Base-by-base conservation (phyloP, 2,113 vertebrate genomes). In the Hiodon alosoides region DNA sequence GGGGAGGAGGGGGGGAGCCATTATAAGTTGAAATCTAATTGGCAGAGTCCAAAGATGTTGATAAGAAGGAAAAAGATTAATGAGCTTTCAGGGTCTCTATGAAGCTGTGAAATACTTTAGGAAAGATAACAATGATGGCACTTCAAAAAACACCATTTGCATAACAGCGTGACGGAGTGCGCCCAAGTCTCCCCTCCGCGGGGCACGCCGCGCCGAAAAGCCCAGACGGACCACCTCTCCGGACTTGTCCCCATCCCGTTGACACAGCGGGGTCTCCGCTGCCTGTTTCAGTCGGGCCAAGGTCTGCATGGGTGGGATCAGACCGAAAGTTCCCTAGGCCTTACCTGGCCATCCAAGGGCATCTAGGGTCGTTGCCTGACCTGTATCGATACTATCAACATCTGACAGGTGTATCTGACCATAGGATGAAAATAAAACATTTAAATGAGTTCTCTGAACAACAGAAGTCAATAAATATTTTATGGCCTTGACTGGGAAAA, bases 1-100 rank as follows among this genome's bases (percentile, higher is more conserved):
- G 62, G 68, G 73, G 71, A 69, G 64, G 66, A 75, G 66, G 17
- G 31, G 77, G 59, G 75, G 76, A 66, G 68, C 81, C 75, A 80
- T 79, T 71, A 79, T 79, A 79, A 78, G 79, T 79, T 80, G 69
- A 80, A 79, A 80, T 81, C 73, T 81, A 81, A 80, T 82, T 82
- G 80, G 67, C 74, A 70, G 61, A 71, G 79, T 85, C 84, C 79
- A 69, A 83, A 80, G 73, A 80, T 71, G 72, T 66, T 68, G 77
- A 83, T 80, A 82, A 83, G 76, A 52, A 75, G 65, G 64, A 59
- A 75, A 31, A 77, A 79, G 79, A 81, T 83, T 77, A 82, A 81
- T 77, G 80, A 79, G 77, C 75, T 80, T 80, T 78, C 77, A 77
- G 74, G 62, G 74, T 55, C 59, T 77, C 74, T 78, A 79, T 76